These are phyloP conservation scores for Toxotes jaculatrix DNA, from an alignment of 2,113 vertebrate genomes.

Conservation along the genomic window DNA sequence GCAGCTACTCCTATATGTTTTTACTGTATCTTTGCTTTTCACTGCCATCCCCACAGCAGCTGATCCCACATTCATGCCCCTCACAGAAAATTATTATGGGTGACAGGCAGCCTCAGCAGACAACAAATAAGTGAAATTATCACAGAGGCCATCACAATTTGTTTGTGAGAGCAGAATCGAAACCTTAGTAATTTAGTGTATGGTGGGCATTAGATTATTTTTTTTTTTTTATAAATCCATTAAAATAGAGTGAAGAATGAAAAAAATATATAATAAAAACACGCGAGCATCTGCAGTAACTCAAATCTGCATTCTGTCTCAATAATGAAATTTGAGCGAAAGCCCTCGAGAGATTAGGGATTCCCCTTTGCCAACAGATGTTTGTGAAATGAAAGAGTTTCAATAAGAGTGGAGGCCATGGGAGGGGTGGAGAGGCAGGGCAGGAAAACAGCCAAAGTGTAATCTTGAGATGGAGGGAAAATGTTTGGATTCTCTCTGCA, in stretches of 20 bases:
- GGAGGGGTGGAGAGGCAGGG: slow-evolving; percentile 46
- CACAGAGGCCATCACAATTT: slow-evolving; percentile 26
- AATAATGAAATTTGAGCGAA: slow-evolving; percentile 79
- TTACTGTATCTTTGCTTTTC: slow-evolving; percentile 4
- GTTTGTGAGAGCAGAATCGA: slow-evolving; percentile 17
- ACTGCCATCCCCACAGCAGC: neutral
- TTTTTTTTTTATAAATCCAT: slow-evolving; percentile 57
- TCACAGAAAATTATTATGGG: neutral
- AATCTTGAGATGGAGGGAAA: slow-evolving; percentile 77
- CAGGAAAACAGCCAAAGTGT: slow-evolving; percentile 65
- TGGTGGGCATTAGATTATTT: slow-evolving; percentile 44
- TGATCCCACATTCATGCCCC: neutral
- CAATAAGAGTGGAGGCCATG: slow-evolving; percentile 38
- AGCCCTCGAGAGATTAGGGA: slow-evolving; percentile 78
- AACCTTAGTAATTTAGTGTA: slow-evolving; percentile 41
- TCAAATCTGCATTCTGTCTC: slow-evolving; percentile 74
- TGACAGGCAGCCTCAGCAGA: slow-evolving; percentile 4
- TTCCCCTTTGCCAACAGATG: slow-evolving; percentile 79
- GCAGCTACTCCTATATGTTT: neutral
- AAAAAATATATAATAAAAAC: slow-evolving; percentile 32
- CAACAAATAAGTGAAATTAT: slow-evolving; percentile 37
- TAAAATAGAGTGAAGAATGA: slow-evolving; percentile 44
- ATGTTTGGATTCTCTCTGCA: slow-evolving; percentile 61
- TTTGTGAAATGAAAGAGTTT: slow-evolving; percentile 79
- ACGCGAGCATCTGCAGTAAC: slow-evolving; percentile 61